Evolutionary conservation across 2,797 vertebrate species (phyloP).

Genomic region (Tenualosa thibaudeaui): DNA sequence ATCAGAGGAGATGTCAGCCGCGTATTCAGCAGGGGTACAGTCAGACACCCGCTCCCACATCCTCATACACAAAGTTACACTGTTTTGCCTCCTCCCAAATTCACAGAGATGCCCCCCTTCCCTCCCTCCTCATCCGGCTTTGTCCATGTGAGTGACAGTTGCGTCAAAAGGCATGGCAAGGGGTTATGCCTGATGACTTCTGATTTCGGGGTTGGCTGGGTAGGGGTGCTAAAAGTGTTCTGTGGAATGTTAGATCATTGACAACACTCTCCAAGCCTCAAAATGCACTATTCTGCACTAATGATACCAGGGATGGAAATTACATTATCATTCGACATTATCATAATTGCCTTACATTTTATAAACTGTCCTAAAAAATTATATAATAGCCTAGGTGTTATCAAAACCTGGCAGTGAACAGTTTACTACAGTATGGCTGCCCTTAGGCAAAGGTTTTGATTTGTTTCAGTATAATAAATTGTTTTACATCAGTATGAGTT

Average conservation of each 20-base stretch:
- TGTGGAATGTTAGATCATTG: conserved; percentile 2
- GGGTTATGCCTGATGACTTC: conserved; percentile 25
- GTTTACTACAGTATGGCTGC: background rate
- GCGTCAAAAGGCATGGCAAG: conserved; percentile 27
- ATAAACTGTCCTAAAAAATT: background rate
- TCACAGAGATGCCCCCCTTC: background rate
- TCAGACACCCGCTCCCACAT: conserved; percentile 29
- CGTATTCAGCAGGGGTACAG: conserved; percentile 20
- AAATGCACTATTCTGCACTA: background rate
- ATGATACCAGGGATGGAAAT: background rate
- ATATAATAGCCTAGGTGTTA: background rate
- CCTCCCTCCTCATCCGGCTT: background rate
- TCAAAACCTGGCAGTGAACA: background rate
- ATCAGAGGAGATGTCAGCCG: conserved; percentile 28
- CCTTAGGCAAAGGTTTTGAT: too few relatives aligned
- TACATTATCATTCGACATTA: background rate
- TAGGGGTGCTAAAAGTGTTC: background rate
- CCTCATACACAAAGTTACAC: conserved; percentile 29
- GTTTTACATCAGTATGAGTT: background rate
- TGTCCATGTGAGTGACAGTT: conserved; percentile 26
- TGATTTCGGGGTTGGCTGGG: background rate
- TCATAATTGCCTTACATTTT: background rate
- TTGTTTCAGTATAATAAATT: background rate
- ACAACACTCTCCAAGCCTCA: background rate
- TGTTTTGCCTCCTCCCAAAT: background rate